phyloP scores from a whole-genome alignment of 2,888 invertebrate species.

The Cheilosia impressa region DNA sequence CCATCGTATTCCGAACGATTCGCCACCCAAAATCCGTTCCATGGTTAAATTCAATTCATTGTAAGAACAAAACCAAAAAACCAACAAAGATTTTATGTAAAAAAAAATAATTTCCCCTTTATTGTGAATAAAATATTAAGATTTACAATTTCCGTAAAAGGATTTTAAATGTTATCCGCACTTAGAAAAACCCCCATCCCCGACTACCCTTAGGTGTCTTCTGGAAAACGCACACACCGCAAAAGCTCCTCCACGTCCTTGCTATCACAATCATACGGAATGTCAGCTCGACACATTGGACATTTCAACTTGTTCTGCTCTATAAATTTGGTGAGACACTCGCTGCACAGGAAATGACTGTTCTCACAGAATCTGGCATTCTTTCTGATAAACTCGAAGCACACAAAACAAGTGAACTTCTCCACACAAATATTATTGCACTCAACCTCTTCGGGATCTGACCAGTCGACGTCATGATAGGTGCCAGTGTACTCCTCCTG shows the following conservation, averaged over 20 bases:
- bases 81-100: too few relatives aligned
- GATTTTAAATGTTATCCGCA: too few relatives aligned
- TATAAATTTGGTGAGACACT: constrained; percentile 60
- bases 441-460: constrained; percentile 45
- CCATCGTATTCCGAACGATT: too few relatives aligned
- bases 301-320: constrained; percentile 60
- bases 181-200: too few relatives aligned
- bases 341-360: constrained; percentile 74
- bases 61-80: too few relatives aligned
- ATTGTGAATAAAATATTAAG: too few relatives aligned
- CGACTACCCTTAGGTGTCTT: background rate
- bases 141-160: too few relatives aligned
- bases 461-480: constrained; percentile 44
- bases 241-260: constrained; percentile 71
- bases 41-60: too few relatives aligned
- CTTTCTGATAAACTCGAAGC: constrained; percentile 75
- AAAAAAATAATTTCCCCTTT: too few relatives aligned
- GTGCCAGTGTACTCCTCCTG: constrained; percentile 68
- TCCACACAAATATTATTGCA: constrained; percentile 65
- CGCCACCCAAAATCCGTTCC: too few relatives aligned
- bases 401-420: constrained; percentile 75
- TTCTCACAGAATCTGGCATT: constrained; percentile 77
- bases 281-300: constrained; percentile 75
- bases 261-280: constrained; percentile 75
- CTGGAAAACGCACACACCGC: constrained; percentile 74